These are phyloP conservation scores for Myiotriccus ornatus DNA, from an alignment of 2,797 vertebrate species.

Conservation along the genomic window DNA sequence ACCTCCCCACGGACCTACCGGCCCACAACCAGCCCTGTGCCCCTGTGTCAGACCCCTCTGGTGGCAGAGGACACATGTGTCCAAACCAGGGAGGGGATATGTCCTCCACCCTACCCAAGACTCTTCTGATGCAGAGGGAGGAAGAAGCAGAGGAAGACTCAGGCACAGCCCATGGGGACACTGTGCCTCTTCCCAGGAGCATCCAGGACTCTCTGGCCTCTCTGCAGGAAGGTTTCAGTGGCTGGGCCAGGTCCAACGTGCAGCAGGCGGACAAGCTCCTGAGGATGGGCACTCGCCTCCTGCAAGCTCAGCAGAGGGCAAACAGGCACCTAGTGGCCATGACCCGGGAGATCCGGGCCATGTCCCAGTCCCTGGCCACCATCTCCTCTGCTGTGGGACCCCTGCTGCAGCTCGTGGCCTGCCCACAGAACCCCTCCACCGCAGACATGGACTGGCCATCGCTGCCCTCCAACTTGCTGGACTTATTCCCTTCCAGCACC, in stretches of 20 bases:
- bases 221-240: background rate
- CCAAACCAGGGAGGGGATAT: background rate
- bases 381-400: background rate
- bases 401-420: background rate
- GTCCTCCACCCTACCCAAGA: too few relatives aligned
- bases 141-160: background rate
- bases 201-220: background rate
- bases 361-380: background rate
- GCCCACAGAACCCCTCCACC: accelerated
- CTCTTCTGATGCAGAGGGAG: background rate
- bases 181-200: background rate
- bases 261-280: background rate
- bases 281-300: accelerated
- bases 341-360: background rate
- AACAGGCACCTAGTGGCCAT: background rate
- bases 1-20: accelerated
- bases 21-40: background rate
- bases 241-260: background rate
- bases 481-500: background rate
- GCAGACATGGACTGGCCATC: accelerated
- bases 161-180: background rate
- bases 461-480: background rate
- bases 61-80: background rate
- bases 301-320: background rate
- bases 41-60: accelerated